Evolutionary conservation across 2,797 vertebrate genomes (phyloP).

Genomic region (Coregonus ussuriensis): DNA sequence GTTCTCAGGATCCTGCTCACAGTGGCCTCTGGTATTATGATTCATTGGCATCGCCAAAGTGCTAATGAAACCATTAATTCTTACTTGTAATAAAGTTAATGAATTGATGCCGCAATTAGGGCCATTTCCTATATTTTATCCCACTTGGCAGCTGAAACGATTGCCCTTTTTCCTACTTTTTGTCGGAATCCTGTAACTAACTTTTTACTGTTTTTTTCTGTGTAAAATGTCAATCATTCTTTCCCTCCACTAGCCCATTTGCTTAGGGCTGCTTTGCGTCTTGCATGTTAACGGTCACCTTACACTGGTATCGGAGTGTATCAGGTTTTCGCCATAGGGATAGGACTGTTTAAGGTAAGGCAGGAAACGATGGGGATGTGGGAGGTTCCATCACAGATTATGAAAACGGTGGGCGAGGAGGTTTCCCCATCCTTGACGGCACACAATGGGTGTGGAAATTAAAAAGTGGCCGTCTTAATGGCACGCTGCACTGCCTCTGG

Average conservation of each 20-base stretch:
- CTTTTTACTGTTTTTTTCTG: background rate
- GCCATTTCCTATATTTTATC: slow-evolving; percentile 40
- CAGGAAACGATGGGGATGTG: slow-evolving; percentile 41
- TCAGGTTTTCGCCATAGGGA: slow-evolving; percentile 15
- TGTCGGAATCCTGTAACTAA: background rate
- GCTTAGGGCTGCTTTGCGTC: background rate
- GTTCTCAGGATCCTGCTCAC: slow-evolving; percentile 52
- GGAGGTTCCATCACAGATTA: slow-evolving; percentile 43
- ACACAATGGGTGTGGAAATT: slow-evolving; percentile 75
- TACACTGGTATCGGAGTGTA: background rate
- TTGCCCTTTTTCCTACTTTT: slow-evolving; percentile 21
- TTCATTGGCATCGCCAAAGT: slow-evolving; percentile 64
- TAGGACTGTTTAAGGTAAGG: slow-evolving; percentile 65
- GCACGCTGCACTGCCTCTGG: slow-evolving; percentile 70
- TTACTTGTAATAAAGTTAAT: slow-evolving; percentile 70
- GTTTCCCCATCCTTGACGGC: slow-evolving; percentile 68
- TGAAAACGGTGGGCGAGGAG: slow-evolving; percentile 58
- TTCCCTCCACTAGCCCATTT: background rate
- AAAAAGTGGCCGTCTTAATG: slow-evolving; percentile 73
- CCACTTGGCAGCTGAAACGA: slow-evolving; percentile 39
- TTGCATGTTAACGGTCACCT: background rate
- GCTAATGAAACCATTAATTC: slow-evolving; percentile 78
- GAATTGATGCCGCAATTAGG: slow-evolving; percentile 72
- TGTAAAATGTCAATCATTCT: background rate
- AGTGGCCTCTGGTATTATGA: slow-evolving; percentile 60